Evolutionary conservation across 2,888 invertebrate species (phyloP), one percentile per base, ranked within the genome.

Genomic region (Pantelozetes paolii): DNA sequence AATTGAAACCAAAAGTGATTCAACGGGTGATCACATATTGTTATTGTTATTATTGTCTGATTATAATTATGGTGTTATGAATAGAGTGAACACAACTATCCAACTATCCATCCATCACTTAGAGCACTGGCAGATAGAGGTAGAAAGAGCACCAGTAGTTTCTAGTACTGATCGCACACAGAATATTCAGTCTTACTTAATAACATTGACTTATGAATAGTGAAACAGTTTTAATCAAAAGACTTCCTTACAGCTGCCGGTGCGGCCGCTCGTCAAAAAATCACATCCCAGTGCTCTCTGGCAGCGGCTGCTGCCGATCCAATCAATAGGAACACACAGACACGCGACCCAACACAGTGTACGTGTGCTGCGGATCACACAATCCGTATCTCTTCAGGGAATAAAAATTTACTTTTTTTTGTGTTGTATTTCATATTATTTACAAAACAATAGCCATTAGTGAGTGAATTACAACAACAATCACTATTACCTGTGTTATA

Each of bases 161-260:
- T 23, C 23, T 50, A 50, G 20, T 50, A 15, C 1, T n/a, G 50
- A 50, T 50, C n/a, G 18, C n/a, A n/a, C 45, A 50, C 20, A 50
- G 20, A 20, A 50, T 50, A 20, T 15, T 18, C 20, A 50, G 2
- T 50, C 50, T 50, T 50, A 50, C 50, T 50, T 50, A 50, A 45
- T 45, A 45, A 45, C 15, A 50, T 50, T 50, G 50, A 50, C 50
- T 50, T 50, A 20, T 50, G 20, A 50, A 50, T 50, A 50, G 50
- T 3, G 2, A 15, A 11, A 9, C 8, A 45, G 15, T 11, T 15
- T 3, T n/a, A 50, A 15, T 50, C 20, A 50, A 50, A 50, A 20
- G 50, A 50, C 50, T 50, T 50, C 50, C 50, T 20, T 50, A 20
- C 50, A 50, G 50, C 50, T 50, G 50, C 50, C 50, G 45, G 45